Conservation (phyloP, 2,113 vertebrate genomes). For the Dissostichus mawsoni region DNA sequence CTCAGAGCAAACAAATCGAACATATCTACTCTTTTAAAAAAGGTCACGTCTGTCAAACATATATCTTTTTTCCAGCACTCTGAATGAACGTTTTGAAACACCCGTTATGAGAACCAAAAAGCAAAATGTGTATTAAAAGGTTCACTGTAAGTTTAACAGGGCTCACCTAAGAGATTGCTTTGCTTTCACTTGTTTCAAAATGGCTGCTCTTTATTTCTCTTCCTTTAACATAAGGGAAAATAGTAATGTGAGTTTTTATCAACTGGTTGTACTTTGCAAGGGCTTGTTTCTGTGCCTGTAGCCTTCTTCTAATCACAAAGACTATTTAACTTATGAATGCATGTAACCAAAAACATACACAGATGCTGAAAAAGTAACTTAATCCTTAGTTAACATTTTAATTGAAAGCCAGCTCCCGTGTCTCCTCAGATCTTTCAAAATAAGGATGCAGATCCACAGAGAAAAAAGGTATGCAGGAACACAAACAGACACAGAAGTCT, state of each 20-base stretch:
- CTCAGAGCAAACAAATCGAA: constrained; percentile 51
- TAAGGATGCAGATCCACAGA: background rate
- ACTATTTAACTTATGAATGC: constrained; percentile 4
- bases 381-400: constrained; percentile 14
- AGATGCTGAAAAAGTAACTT: constrained; percentile 1
- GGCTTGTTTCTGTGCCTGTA: constrained; percentile 6
- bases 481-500: constrained; percentile 11
- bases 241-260: constrained; percentile 1
- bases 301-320: background rate
- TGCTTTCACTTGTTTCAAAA: constrained; percentile 15
- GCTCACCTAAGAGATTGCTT: constrained; percentile 4
- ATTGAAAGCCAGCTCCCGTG: constrained; percentile 38
- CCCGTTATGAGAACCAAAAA: constrained; percentile 54
- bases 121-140: background rate
- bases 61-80: background rate
- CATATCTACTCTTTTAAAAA: constrained; percentile 49
- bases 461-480: constrained; percentile 4
- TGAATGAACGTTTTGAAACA: constrained; percentile 31
- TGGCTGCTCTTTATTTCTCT: background rate
- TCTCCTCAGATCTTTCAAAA: constrained; percentile 38
- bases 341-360: constrained; percentile 17
- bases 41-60: constrained; percentile 54
- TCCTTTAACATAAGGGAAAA: background rate
- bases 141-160: constrained; percentile 11
- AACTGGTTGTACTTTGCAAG: background rate